phyloP scores from a whole-genome alignment of 2,888 invertebrate species.

The Luperina nickerlii region DNA sequence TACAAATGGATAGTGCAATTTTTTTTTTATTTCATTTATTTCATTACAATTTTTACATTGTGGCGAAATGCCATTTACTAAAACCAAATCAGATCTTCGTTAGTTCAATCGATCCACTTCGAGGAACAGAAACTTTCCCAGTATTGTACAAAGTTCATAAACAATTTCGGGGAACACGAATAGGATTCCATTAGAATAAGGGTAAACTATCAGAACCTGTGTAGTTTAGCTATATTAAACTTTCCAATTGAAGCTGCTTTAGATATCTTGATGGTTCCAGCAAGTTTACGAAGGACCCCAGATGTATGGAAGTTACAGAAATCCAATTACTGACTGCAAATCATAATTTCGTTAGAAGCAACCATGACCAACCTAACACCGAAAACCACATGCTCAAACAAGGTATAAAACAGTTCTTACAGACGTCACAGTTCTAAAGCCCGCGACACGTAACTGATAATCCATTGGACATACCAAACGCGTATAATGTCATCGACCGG shows the following conservation, averaged over 20 bases:
- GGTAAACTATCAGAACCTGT: background rate
- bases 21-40: too few species aligned
- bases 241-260: background rate
- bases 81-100: background rate
- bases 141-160: background rate
- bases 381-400: constrained; percentile 14
- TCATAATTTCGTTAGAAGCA: background rate
- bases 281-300: background rate
- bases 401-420: constrained; percentile 8
- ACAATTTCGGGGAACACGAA: constrained; percentile 1
- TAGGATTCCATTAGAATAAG: background rate
- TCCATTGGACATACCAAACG: constrained; percentile 71
- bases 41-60: background rate
- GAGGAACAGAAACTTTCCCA: background rate
- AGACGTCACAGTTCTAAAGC: constrained; percentile 18
- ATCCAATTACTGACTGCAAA: background rate
- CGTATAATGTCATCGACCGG: constrained; percentile 79
- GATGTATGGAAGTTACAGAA: background rate
- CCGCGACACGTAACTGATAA: constrained; percentile 55
- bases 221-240: background rate
- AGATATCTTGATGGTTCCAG: background rate
- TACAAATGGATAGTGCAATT: constrained; percentile 23
- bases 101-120: background rate
- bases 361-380: constrained; percentile 34
- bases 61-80: background rate